Percentiles rank a stretch among this genome's conserved stretches.
Evolutionary conservation across 1,140 invertebrate genomes (phyloP).

Genomic region (Ceratosolen solmsi): DNA sequence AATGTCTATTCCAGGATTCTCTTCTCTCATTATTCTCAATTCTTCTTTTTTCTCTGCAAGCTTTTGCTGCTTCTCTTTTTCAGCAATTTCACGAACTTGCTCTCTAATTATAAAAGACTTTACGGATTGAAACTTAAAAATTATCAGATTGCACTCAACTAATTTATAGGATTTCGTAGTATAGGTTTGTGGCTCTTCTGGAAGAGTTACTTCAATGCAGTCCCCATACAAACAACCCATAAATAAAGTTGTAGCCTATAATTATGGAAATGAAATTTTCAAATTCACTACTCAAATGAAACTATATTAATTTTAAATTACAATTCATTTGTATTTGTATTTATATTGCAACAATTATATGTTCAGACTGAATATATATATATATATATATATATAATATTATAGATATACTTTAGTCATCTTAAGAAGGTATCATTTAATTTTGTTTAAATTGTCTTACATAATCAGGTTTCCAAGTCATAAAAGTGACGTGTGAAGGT

Average conservation of each 20-base stretch:
- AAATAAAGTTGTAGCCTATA: slow-evolving; percentile 68
- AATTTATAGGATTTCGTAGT: slow-evolving; percentile 72
- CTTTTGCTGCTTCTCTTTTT: slow-evolving; percentile 73
- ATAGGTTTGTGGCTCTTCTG: slow-evolving; percentile 66
- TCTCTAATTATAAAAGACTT: slow-evolving; percentile 76
- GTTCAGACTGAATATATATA: too few species aligned
- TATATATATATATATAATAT: too few species aligned
- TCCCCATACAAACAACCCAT: slow-evolving; percentile 75
- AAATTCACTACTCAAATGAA: too few species aligned
- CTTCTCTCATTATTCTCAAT: slow-evolving; percentile 72
- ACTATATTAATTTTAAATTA: too few species aligned
- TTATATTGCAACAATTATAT: too few species aligned
- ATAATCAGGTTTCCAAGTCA: slow-evolving; percentile 78
- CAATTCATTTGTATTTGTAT: too few species aligned
- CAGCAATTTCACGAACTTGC: slow-evolving; percentile 64
- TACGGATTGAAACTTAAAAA: slow-evolving; percentile 75
- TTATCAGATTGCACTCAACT: slow-evolving; percentile 63
- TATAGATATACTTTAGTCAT: too few species aligned
- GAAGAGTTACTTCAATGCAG: slow-evolving; percentile 74
- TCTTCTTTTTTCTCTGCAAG: slow-evolving; percentile 73
- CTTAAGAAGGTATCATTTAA: too few species aligned
- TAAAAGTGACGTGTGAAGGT: slow-evolving; percentile 76
- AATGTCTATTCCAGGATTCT: slow-evolving; percentile 76
- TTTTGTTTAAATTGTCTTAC: too few species aligned
- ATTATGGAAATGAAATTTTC: slow-evolving; percentile 11